phyloP scores from a whole-genome alignment of 2,797 vertebrate species.

The Macrochelys suwanniensis region DNA sequence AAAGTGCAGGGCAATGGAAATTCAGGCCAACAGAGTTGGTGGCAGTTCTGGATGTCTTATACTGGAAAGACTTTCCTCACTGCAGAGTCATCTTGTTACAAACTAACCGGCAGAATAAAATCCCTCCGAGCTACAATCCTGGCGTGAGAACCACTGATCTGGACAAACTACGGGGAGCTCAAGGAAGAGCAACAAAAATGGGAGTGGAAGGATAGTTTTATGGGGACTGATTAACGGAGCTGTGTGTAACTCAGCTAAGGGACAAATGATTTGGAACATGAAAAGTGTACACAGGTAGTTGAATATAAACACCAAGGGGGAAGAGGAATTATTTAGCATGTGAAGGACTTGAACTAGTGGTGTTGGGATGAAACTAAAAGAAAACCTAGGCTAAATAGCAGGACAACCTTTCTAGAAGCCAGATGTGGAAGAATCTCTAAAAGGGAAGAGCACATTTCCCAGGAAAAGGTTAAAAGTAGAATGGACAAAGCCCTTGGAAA shows the following conservation, averaged over 20 bases:
- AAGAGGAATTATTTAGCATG: constrained; percentile 72
- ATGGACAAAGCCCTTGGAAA: neutral
- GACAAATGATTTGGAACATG: constrained; percentile 59
- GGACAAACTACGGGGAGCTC: neutral
- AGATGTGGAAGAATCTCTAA: neutral
- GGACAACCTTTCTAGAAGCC: neutral
- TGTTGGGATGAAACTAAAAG: constrained; percentile 40
- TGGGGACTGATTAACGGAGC: constrained; percentile 53
- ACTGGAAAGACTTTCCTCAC: neutral
- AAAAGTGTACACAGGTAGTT: constrained; percentile 57
- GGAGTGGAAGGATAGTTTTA: neutral
- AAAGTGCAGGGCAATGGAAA: neutral
- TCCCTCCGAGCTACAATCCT: neutral
- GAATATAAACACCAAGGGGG: constrained; percentile 77
- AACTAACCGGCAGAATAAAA: neutral
- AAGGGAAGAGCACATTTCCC: neutral
- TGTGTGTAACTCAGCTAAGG: constrained; percentile 16
- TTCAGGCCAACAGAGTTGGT: neutral
- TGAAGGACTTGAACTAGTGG: constrained; percentile 53
- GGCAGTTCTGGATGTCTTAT: neutral
- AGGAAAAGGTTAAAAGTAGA: neutral
- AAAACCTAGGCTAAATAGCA: neutral
- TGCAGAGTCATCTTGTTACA: neutral
- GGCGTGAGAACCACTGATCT: neutral
- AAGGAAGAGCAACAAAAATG: neutral